Evolutionary conservation across 2,113 vertebrate genomes (phyloP).

Genomic region (mouse (Mus musculus)): GRCm39 chr16:59329501-59330000

Average conservation of each 20-base stretch:
- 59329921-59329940: neutral
- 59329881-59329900: neutral
- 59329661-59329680: neutral
- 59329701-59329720: neutral
- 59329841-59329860: no score
- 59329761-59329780: neutral
- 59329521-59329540: neutral
- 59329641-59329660: neutral
- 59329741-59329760: neutral
- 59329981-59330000: neutral
- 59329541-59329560: rapidly evolving
- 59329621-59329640: no score
- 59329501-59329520: no score
- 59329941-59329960: neutral
- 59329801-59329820: neutral
- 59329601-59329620: neutral
- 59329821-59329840: neutral
- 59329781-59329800: neutral
- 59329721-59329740: neutral
- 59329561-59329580: neutral
- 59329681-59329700: neutral
- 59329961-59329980: neutral
- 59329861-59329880: neutral
- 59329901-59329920: neutral
- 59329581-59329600: neutral